Conservation (phyloP, 2,797 vertebrate species). For the Phataginus tricuspis region DNA sequence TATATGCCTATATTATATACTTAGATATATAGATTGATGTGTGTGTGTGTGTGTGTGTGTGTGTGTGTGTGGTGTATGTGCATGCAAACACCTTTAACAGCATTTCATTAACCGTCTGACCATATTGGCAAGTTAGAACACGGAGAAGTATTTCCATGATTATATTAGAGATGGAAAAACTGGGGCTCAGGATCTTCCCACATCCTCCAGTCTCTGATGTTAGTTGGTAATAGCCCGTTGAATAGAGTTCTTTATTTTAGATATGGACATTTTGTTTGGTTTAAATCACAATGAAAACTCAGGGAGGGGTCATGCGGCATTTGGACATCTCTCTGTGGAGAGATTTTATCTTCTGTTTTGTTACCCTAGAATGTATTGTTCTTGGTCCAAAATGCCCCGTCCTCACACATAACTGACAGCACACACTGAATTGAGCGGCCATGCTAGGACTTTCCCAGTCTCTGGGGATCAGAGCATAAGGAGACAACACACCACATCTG, state of each 20-base stretch:
- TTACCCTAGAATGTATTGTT: neutral
- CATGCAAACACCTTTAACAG: neutral
- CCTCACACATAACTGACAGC: neutral
- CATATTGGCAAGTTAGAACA: neutral
- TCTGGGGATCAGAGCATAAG: neutral
- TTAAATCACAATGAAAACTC: conserved; percentile 8
- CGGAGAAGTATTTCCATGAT: neutral
- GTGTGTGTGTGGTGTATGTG: no score
- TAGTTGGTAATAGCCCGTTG: neutral
- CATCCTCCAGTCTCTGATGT: neutral
- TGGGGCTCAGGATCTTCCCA: neutral
- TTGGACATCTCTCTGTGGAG: neutral
- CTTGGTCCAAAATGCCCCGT: neutral
- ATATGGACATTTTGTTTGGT: neutral
- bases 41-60: neutral
- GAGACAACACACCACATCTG: neutral
- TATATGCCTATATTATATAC: neutral
- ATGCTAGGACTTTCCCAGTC: neutral
- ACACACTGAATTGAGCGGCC: neutral
- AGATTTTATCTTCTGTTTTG: neutral
- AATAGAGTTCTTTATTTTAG: neutral
- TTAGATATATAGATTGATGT: neutral
- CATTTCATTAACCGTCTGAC: neutral
- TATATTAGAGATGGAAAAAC: neutral
- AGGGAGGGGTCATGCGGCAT: rapidly evolving